A percentile compares a stretch with the other conserved stretches of the same genome.
These are phyloP conservation scores for Indri indri DNA, from an alignment of 2,113 vertebrate species.

Conservation along the genomic window DNA sequence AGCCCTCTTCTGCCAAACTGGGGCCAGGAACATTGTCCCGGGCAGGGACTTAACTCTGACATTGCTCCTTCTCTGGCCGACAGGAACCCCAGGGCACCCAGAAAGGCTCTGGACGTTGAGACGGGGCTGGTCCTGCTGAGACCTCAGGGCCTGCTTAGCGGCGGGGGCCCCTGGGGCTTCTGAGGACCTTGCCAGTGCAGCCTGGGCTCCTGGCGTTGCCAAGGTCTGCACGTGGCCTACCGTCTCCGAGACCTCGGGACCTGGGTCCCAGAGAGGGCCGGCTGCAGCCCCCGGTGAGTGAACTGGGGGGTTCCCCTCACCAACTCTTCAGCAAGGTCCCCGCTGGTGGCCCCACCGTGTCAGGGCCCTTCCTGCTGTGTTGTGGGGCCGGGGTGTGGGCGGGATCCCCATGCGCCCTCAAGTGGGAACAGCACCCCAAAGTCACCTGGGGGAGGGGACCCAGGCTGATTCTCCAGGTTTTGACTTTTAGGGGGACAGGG, in stretches of 20 bases:
- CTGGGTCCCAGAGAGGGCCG: too few relatives aligned
- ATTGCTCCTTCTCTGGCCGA: fast-evolving
- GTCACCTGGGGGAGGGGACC: fast-evolving
- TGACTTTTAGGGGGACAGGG: fast-evolving
- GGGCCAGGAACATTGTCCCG: fast-evolving
- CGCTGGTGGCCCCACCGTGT: fast-evolving
- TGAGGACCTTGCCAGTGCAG: fast-evolving
- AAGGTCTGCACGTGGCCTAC: fast-evolving
- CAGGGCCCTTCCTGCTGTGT: neutral
- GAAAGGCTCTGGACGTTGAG: fast-evolving
- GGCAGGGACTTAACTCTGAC: fast-evolving
- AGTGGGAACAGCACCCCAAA: neutral
- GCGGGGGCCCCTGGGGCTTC: fast-evolving
- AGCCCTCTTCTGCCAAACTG: neutral
- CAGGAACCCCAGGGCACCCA: too few relatives aligned
- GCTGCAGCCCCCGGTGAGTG: neutral
- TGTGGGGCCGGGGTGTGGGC: too few relatives aligned
- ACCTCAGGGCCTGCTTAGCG: neutral
- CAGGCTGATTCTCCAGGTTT: fast-evolving
- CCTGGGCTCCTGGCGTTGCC: too few relatives aligned
- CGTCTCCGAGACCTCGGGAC: neutral
- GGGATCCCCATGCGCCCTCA: fast-evolving
- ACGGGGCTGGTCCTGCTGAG: neutral
- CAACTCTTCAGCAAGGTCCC: fast-evolving
- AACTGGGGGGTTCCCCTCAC: neutral